These are phyloP conservation scores for Ellobius talpinus DNA, from an alignment of 2,113 vertebrate genomes.

Conservation along the genomic window DNA sequence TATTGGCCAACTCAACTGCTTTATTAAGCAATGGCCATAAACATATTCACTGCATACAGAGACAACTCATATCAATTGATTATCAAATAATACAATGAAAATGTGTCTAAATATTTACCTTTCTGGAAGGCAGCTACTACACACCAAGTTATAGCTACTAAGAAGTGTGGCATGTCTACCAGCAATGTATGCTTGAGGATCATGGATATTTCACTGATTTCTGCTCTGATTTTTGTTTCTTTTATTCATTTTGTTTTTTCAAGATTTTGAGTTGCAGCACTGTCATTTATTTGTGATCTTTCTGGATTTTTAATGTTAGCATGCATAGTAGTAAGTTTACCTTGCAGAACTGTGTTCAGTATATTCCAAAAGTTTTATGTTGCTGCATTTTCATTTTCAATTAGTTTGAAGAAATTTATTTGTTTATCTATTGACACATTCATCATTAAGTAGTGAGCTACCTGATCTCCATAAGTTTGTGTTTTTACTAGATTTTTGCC, in stretches of 20 bases:
- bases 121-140: neutral
- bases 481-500: neutral
- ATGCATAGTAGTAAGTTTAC: neutral
- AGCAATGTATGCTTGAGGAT: neutral
- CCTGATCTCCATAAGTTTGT: neutral
- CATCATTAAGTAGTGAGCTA: too few relatives aligned
- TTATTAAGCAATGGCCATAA: too few relatives aligned
- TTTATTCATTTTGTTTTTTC: neutral
- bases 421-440: neutral
- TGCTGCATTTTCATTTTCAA: neutral
- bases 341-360: neutral
- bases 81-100: conserved; percentile 38
- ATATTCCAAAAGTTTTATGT: neutral
- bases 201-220: neutral
- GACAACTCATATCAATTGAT: too few relatives aligned
- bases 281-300: neutral
- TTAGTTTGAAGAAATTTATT: neutral
- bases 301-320: neutral
- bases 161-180: conserved; percentile 1
- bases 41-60: too few relatives aligned
- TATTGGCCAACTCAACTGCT: too few relatives aligned
- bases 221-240: neutral
- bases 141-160: conserved; percentile 8
- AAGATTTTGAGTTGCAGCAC: neutral
- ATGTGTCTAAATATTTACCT: conserved; percentile 32